Conservation (phyloP, 2,113 vertebrate genomes). For the Nanorana parkeri region DNA sequence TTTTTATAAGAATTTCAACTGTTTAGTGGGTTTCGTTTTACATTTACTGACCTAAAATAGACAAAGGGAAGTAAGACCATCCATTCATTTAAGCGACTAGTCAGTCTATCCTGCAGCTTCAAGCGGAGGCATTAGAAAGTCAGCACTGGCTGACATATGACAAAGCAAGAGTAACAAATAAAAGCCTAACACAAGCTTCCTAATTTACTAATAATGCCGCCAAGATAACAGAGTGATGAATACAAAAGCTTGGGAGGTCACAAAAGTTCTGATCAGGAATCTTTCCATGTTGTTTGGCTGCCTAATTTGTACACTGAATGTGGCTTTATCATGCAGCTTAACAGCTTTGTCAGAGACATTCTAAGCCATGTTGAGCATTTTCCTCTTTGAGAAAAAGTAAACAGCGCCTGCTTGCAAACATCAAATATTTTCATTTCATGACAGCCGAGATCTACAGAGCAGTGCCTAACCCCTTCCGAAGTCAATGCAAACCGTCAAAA, state of each 20-base stretch:
- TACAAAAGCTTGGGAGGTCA: constrained; percentile 60
- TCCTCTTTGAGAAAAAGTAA: background rate
- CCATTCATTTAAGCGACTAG: too few relatives aligned
- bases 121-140: too few relatives aligned
- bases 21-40: too few relatives aligned
- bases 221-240: constrained; percentile 59
- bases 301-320: constrained; percentile 26
- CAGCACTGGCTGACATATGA: too few relatives aligned
- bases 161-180: background rate
- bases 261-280: constrained; percentile 51
- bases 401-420: background rate
- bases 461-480: too few relatives aligned
- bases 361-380: background rate
- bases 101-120: too few relatives aligned
- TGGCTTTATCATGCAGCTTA: constrained; percentile 5
- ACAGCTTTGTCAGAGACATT: background rate
- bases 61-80: too few relatives aligned
- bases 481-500: too few relatives aligned
- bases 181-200: too few relatives aligned
- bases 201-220: too few relatives aligned
- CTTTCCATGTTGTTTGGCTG: constrained; percentile 41
- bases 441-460: background rate
- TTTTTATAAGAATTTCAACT: too few relatives aligned
- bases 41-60: too few relatives aligned
- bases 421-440: background rate